These are phyloP conservation scores for Muntiacus reevesi DNA, from an alignment of 2,113 vertebrate genomes.

Conservation along the genomic window DNA sequence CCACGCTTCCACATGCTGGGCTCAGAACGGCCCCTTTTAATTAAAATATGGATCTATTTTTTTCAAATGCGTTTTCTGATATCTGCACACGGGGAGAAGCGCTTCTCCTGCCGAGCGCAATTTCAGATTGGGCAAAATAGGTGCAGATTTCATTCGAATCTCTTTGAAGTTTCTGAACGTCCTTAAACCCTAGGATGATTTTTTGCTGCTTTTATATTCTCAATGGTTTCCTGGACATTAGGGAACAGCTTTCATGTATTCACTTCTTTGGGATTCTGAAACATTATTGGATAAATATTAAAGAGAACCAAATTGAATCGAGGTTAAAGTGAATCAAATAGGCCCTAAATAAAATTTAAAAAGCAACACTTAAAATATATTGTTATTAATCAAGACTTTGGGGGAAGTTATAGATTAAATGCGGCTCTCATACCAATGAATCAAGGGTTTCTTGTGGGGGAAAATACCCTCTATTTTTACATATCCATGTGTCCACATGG, in stretches of 20 bases:
- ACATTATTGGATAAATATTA: conserved; percentile 70
- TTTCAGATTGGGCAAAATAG: conserved; percentile 58
- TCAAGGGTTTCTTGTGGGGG: background rate
- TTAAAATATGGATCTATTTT: conserved; percentile 62
- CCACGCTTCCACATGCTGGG: conserved; percentile 48
- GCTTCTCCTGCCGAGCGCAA: conserved; percentile 37
- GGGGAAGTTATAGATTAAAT: background rate
- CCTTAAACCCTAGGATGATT: conserved; percentile 50
- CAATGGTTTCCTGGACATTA: conserved; percentile 55
- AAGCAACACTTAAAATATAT: conserved; percentile 36
- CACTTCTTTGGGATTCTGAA: conserved; percentile 39
- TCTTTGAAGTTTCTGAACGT: conserved; percentile 58
- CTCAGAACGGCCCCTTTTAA: conserved; percentile 64
- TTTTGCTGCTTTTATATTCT: conserved; percentile 62
- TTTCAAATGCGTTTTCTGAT: conserved; percentile 61
- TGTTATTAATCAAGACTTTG: conserved; percentile 52
- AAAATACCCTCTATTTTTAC: background rate
- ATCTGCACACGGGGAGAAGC: background rate
- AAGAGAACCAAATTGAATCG: conserved; percentile 63
- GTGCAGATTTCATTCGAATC: conserved; percentile 33
- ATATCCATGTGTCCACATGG: background rate
- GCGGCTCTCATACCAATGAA: conserved; percentile 13
- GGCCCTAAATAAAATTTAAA: conserved; percentile 50
- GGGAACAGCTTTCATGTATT: conserved; percentile 59
- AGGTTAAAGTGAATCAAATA: conserved; percentile 63